Base-by-base conservation (phyloP, 2,113 vertebrate species). In the Lampris incognitus region DNA sequence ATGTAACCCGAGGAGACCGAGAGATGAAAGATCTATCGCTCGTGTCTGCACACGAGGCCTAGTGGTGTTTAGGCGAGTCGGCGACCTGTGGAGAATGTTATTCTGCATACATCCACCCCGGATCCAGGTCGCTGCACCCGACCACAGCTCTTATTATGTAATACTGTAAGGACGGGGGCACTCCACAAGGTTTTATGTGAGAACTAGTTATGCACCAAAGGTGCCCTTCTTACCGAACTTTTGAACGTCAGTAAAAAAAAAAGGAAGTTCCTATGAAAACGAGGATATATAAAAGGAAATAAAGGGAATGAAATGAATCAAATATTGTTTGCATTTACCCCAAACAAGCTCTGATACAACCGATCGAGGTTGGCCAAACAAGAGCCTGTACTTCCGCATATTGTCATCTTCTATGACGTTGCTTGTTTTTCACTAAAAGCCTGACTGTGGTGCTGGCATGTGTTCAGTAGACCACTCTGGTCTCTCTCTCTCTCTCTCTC, bases 41-140 rank as follows among this genome's bases (percentile, higher is more conserved):
- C 1, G 7, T 10, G 6, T 59, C 36, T 7, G 59, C 72, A 74
- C 75, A 3, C 48, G 74, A 57, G 2, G 73, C 52, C 42, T 48
- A 69, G 79, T 77, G 73, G 69, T 66, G 82, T 85, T 78, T 42
- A 66, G 76, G 60, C 58, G 59, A 37, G 76, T 41, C 83, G 42
- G 36, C 75, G 82, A 81, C 80, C 82, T 82, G 82, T 81, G 72
- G 69, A 88, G 69, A 86, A 76, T 69, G 81, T 84, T 68, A 11
- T 61, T 81, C 72, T 48, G 72, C 58, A 71, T 54, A 88, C 76
- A 63, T 81, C 76, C 82, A 81, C 85, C 81, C 71, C 58, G 11
- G 81, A 83, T 82, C 37, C 74, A 75, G 79, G 75, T 76, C 80
- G 42, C 63, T 77, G 77, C 78, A 51, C 79, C 82, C 76, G 61